Percentiles rank a stretch among this genome's conserved stretches.
These are phyloP conservation scores for Oncorhynchus masou DNA, from an alignment of 2,113 vertebrate genomes.

Conservation along the genomic window DNA sequence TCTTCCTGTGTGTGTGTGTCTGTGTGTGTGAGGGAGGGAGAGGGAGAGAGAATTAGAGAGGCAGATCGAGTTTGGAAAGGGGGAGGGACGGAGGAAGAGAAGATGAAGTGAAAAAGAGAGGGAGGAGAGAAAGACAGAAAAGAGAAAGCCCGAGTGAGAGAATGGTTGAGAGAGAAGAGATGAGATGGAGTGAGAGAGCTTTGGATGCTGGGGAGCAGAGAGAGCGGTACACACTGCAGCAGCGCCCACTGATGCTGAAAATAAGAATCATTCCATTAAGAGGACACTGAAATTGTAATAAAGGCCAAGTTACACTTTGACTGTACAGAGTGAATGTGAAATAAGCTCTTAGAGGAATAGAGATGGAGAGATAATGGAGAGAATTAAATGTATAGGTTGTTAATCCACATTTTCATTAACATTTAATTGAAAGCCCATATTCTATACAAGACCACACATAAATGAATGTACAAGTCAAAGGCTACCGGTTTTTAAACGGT, in stretches of 20 bases:
- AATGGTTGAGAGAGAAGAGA: not conserved
- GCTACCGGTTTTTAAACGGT: too few relatives aligned
- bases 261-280: conserved; percentile 46
- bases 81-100: conserved; percentile 20
- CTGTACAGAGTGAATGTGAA: not conserved
- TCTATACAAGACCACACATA: not conserved
- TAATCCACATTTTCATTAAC: too few relatives aligned
- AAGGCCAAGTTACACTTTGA: conserved; percentile 34
- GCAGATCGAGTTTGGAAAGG: conserved; percentile 12
- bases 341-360: not conserved
- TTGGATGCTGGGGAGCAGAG: not conserved
- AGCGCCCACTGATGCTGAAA: conserved; percentile 69
- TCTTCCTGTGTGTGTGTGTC: conserved; percentile 55
- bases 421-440: not conserved
- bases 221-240: conserved; percentile 48
- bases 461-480: too few relatives aligned
- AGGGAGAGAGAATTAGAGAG: conserved; percentile 2
- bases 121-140: conserved; percentile 14
- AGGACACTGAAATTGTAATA: conserved; percentile 22
- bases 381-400: too few relatives aligned
- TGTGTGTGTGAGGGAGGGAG: conserved; percentile 38
- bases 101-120: conserved; percentile 6
- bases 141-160: conserved; percentile 30
- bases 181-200: conserved; percentile 12
- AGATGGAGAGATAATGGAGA: not conserved